A percentile compares a stretch with the other conserved stretches of the same genome.
These are phyloP conservation scores for Latheticus oryzae DNA, from an alignment of 2,888 invertebrate genomes.

Conservation along the genomic window DNA sequence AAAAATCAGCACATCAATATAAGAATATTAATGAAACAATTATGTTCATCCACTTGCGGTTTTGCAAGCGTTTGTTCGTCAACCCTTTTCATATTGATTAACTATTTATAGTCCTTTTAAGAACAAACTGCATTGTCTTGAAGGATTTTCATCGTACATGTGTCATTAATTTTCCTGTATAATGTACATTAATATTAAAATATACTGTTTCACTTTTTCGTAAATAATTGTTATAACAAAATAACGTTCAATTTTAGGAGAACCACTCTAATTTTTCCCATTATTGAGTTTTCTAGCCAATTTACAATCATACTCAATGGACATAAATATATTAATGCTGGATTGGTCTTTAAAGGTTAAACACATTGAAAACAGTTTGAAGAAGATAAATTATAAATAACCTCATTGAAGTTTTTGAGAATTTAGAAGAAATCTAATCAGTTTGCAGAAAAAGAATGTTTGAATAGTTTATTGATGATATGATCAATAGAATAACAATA, in stretches of 20 bases:
- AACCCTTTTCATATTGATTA: slow-evolving; percentile 25
- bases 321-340: too few species aligned
- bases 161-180: slow-evolving; percentile 23
- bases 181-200: slow-evolving; percentile 32
- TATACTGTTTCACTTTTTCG: slow-evolving; percentile 21
- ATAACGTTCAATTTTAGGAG: slow-evolving; percentile 5
- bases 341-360: too few species aligned
- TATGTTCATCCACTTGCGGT: slow-evolving; percentile 4
- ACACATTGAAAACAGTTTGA: too few species aligned
- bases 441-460: too few species aligned
- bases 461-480: too few species aligned
- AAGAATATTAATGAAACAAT: slow-evolving; percentile 21
- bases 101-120: slow-evolving; percentile 29
- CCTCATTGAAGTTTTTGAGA: too few species aligned
- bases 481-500: too few species aligned
- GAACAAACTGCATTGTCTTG: slow-evolving; percentile 16
- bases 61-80: slow-evolving; percentile 19
- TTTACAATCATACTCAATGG: too few species aligned
- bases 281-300: too few species aligned
- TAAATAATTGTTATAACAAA: slow-evolving; percentile 20
- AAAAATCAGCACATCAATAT: slow-evolving; percentile 16
- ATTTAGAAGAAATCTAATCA: too few species aligned
- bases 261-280: slow-evolving; percentile 2
- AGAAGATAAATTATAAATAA: too few species aligned
- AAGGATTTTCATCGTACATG: slow-evolving; percentile 5